phyloP scores from a whole-genome alignment of 1,140 invertebrate species.

The Acromyrmex heyeri region DNA sequence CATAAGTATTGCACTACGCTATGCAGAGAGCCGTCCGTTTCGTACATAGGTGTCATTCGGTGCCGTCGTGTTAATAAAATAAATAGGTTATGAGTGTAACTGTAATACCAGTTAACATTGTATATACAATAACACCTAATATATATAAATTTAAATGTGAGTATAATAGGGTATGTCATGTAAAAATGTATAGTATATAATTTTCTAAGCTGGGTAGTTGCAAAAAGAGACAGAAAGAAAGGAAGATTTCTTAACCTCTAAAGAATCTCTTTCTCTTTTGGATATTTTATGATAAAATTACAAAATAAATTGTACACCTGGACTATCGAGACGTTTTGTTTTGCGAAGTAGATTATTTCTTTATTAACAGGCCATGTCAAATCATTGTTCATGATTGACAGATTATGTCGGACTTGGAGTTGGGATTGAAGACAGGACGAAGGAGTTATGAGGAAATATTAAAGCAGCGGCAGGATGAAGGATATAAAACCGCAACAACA shows the following conservation, averaged over 20 bases:
- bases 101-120: slow-evolving; percentile 13
- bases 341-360: background rate
- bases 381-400: slow-evolving; percentile 45
- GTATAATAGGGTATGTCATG: background rate
- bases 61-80: slow-evolving; percentile 15
- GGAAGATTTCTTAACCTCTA: slow-evolving; percentile 1
- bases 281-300: slow-evolving; percentile 2
- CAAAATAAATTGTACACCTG: background rate
- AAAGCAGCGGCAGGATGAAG: slow-evolving; percentile 64
- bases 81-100: slow-evolving; percentile 41
- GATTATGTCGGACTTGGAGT: slow-evolving; percentile 68
- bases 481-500: slow-evolving; percentile 57
- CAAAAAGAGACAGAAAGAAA: background rate
- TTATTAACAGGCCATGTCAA: slow-evolving; percentile 26
- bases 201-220: background rate
- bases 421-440: background rate
- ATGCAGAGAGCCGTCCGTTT: background rate
- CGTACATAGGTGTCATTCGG: background rate
- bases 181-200: background rate
- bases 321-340: background rate
- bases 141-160: slow-evolving; percentile 32
- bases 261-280: background rate
- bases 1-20: too few species aligned
- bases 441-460: slow-evolving; percentile 69
- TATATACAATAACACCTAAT: slow-evolving; percentile 25